Evolutionary conservation across 2,113 vertebrate species (phyloP).

Genomic region (Delphinapterus leucas): DNA sequence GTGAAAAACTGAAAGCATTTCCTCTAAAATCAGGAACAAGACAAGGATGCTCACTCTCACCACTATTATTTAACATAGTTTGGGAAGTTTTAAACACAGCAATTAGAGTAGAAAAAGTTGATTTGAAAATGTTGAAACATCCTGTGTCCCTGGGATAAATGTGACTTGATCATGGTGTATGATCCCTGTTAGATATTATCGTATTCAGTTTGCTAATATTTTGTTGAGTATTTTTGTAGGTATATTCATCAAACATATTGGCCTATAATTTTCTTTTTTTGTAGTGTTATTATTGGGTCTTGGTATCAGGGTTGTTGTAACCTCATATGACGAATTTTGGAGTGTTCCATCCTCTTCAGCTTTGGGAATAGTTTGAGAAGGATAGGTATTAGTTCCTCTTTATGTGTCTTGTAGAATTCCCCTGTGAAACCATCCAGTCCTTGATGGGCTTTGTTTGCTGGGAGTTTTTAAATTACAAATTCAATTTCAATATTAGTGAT

Average conservation of each 20-base stretch:
- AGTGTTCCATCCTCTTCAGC: background rate
- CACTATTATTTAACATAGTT: too few relatives aligned
- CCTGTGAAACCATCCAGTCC: background rate
- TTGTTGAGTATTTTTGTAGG: background rate
- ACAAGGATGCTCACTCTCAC: too few relatives aligned
- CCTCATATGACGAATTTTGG: background rate
- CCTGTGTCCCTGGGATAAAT: background rate
- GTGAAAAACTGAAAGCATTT: too few relatives aligned
- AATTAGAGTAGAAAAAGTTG: too few relatives aligned
- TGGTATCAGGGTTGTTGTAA: background rate
- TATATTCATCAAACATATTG: background rate
- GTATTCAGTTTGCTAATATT: background rate
- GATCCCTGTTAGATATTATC: background rate
- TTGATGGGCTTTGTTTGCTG: background rate
- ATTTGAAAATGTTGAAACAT: background rate
- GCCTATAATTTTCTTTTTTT: background rate
- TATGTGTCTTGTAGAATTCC: background rate
- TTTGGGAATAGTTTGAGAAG: background rate
- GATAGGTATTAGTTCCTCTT: background rate
- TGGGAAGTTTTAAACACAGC: too few relatives aligned
- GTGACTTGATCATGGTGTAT: background rate
- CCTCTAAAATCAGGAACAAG: too few relatives aligned
- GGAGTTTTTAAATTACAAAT: background rate
- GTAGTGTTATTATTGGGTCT: background rate
- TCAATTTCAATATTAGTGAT: background rate